These are phyloP conservation scores for Schrankia costaestrigalis DNA, from an alignment of 2,888 invertebrate genomes.

Conservation along the genomic window DNA sequence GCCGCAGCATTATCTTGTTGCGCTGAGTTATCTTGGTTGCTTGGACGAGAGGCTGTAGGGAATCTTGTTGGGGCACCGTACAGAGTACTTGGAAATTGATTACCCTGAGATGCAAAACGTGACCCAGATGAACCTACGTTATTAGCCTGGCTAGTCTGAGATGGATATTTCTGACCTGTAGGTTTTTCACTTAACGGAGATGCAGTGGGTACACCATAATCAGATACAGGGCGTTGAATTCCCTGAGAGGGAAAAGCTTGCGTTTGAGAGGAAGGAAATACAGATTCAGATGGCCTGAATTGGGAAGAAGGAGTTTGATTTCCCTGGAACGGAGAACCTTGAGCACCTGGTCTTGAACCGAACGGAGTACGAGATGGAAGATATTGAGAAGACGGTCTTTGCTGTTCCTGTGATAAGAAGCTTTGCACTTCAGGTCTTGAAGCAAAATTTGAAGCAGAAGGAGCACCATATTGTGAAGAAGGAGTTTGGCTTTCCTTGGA, in stretches of 20 bases:
- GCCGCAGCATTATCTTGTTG: too few species aligned
- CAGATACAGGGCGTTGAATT: background rate
- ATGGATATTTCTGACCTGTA: too few species aligned
- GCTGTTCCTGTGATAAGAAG: constrained; percentile 8
- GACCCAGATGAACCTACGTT: too few species aligned
- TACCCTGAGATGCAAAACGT: background rate
- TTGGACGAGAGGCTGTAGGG: too few species aligned
- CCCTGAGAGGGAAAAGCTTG: background rate
- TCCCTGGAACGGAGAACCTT: constrained; percentile 7
- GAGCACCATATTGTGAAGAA: constrained; percentile 12
- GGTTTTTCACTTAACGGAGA: background rate
- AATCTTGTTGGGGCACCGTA: too few species aligned
- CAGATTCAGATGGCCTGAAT: too few species aligned
- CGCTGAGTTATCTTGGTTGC: too few species aligned
- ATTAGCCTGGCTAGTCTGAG: too few species aligned
- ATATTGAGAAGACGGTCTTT: constrained; percentile 6
- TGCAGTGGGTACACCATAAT: constrained; percentile 5
- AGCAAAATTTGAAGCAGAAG: constrained; percentile 7
- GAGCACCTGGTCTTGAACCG: background rate
- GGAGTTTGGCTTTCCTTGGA: constrained; percentile 9
- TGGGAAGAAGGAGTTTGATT: constrained; percentile 9
- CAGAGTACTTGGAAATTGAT: background rate
- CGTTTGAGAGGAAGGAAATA: too few species aligned
- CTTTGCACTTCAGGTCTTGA: constrained; percentile 12
- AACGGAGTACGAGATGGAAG: constrained; percentile 7